Evolutionary conservation across 2,888 invertebrate genomes (phyloP).

Genomic region (Scaptomyza reducta): DNA sequence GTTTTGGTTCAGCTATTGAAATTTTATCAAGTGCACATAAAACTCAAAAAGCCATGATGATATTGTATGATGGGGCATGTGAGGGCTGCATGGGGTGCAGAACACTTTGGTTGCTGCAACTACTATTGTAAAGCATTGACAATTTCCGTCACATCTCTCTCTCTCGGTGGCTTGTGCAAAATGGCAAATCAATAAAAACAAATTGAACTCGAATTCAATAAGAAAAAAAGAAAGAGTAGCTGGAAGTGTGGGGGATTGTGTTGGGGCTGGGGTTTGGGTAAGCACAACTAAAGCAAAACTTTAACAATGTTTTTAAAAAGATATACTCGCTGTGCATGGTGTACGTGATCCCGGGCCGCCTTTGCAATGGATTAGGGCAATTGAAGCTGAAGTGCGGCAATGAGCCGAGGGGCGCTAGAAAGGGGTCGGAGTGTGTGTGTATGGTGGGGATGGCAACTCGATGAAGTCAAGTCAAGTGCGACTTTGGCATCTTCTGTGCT

Average conservation of each 20-base stretch:
- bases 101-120: slow-evolving; percentile 46
- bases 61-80: slow-evolving; percentile 24
- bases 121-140: slow-evolving; percentile 82
- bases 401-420: background rate
- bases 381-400: slow-evolving; percentile 63
- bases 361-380: slow-evolving; percentile 74
- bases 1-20: slow-evolving; percentile 64
- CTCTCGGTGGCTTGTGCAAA: slow-evolving; percentile 69
- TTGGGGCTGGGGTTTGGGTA: background rate
- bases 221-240: slow-evolving; percentile 53
- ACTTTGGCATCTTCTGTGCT: slow-evolving; percentile 41
- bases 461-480: slow-evolving; percentile 64
- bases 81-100: background rate
- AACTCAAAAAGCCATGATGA: slow-evolving; percentile 79
- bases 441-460: slow-evolving; percentile 8
- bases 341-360: slow-evolving; percentile 75
- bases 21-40: slow-evolving; percentile 78
- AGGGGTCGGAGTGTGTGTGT: background rate
- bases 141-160: slow-evolving; percentile 80
- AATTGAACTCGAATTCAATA: slow-evolving; percentile 81
- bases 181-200: slow-evolving; percentile 83
- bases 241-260: background rate
- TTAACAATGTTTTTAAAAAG: slow-evolving; percentile 79
- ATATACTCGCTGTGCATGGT: slow-evolving; percentile 71
- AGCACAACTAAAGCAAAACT: slow-evolving; percentile 64